Base-by-base conservation (phyloP, 2,888 invertebrate genomes). In the Dendrolimus houi region DNA sequence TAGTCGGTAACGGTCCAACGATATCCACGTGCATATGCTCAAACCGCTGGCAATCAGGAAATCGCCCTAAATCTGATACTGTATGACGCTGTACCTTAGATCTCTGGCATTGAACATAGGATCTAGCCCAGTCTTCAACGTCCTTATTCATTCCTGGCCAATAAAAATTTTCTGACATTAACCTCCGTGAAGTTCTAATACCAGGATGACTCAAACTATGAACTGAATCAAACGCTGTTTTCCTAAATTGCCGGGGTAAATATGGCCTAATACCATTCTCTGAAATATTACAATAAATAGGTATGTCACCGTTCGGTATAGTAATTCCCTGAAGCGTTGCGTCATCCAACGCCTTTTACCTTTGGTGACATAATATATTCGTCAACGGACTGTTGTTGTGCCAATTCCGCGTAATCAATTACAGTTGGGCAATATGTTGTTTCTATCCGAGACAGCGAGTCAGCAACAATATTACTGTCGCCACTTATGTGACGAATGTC, bases 1-100 rank as follows among this genome's bases (percentile, higher is more conserved):
- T 56, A 8, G 55, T 64, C 1, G 64, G 64, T 41, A 71, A 52
- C 0, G 64, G 70, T 7, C 68, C 69, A 7, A 69, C 62, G 8
- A 69, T 57, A 56, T 66, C 68, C 1, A 64, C 54, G n/a, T 67
- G 67, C n/a, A 66, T 41, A 29, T 66, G 66, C 41, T 61, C 56
- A 29, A 67, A 68, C 7, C 54, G 41, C 8, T 41, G 42, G 8
- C 29, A 42, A 1, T 53, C 12, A 9, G 41, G 53, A 58, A 62
- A 64, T 6, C 40, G 42, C 3, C 54, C 55, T 14, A 58, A 17
- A 9, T 57, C 53, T 9, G 60, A 60, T 17, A 59, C 53, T 9
- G 64, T 62, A n/a, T 62, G 62, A 52, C 60, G 54, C 8, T 53
- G 53, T 7, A 62, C 53, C 54, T 64, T 62, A 41, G 53, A 55